These are phyloP conservation scores for Leptarthrus brevirostris DNA, from an alignment of 2,888 invertebrate species.

Conservation along the genomic window DNA sequence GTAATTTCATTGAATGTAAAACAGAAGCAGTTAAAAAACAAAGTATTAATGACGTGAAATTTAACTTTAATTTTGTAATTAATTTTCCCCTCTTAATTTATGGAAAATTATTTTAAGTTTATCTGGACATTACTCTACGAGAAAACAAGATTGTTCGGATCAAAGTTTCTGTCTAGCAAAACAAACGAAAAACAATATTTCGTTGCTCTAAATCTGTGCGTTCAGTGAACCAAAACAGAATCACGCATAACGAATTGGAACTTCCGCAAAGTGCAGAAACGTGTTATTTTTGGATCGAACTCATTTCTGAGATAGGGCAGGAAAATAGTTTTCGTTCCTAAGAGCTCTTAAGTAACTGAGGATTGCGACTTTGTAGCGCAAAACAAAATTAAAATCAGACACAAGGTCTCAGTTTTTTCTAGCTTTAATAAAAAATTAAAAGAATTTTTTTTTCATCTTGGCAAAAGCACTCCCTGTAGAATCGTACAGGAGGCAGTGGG, in stretches of 20 bases:
- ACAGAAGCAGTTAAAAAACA: too few relatives aligned
- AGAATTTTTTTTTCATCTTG: background rate
- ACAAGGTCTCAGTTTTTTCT: constrained; percentile 35
- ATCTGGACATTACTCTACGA: too few relatives aligned
- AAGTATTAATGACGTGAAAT: too few relatives aligned
- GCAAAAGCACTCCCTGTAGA: background rate
- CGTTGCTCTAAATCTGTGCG: constrained; percentile 41
- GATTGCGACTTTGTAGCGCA: constrained; percentile 5
- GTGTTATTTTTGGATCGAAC: constrained; percentile 15
- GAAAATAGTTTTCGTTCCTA: too few relatives aligned
- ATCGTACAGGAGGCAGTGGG: too few relatives aligned
- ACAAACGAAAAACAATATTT: background rate
- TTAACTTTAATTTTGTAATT: too few relatives aligned
- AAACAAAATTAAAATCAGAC: constrained; percentile 15
- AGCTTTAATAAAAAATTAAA: background rate
- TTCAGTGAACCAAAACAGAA: constrained; percentile 42
- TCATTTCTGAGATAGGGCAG: constrained; percentile 9
- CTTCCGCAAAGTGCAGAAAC: constrained; percentile 44
- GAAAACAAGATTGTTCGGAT: too few relatives aligned
- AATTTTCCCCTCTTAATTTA: too few relatives aligned
- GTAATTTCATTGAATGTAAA: too few relatives aligned
- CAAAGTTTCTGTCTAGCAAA: too few relatives aligned
- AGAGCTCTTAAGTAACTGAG: constrained; percentile 5
- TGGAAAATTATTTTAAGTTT: too few relatives aligned
- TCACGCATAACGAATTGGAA: constrained; percentile 38